A percentile compares a stretch with the other conserved stretches of the same genome.
These are phyloP conservation scores for Acholoe squamosa DNA, from an alignment of 2,888 invertebrate genomes.

Conservation along the genomic window DNA sequence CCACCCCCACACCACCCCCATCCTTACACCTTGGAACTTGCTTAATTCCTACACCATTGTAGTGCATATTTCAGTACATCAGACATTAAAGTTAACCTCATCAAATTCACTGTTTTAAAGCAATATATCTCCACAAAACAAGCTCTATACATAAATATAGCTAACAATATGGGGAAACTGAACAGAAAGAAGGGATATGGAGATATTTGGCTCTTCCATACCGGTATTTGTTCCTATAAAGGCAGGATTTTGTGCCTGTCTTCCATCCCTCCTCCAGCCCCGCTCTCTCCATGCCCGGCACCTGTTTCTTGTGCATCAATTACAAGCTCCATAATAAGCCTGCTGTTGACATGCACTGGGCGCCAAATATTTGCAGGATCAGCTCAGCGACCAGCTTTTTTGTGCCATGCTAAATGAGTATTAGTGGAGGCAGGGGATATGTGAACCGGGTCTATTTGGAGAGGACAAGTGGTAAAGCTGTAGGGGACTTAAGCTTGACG, in stretches of 20 bases:
- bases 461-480: not conserved
- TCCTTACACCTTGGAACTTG: too few relatives aligned
- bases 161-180: too few relatives aligned
- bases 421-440: slow-evolving; percentile 17
- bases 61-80: too few relatives aligned
- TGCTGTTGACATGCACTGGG: slow-evolving; percentile 43
- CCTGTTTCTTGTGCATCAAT: slow-evolving; percentile 9
- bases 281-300: not conserved
- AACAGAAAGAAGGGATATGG: too few relatives aligned
- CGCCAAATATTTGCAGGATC: slow-evolving; percentile 45
- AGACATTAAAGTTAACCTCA: too few relatives aligned
- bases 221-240: not conserved
- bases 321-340: slow-evolving; percentile 35
- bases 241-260: not conserved
- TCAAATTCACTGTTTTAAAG: too few relatives aligned
- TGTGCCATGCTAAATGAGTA: slow-evolving; percentile 37
- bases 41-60: too few relatives aligned
- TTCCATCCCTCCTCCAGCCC: not conserved
- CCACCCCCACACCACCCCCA: too few relatives aligned
- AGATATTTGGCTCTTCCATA: not conserved
- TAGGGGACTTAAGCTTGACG: not conserved
- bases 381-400: slow-evolving; percentile 33
- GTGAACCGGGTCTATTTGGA: not conserved
- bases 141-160: too few relatives aligned
- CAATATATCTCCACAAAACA: too few relatives aligned